Evolutionary conservation across 2,797 vertebrate genomes (phyloP).

Genomic region (Poliocrania exsul): DNA sequence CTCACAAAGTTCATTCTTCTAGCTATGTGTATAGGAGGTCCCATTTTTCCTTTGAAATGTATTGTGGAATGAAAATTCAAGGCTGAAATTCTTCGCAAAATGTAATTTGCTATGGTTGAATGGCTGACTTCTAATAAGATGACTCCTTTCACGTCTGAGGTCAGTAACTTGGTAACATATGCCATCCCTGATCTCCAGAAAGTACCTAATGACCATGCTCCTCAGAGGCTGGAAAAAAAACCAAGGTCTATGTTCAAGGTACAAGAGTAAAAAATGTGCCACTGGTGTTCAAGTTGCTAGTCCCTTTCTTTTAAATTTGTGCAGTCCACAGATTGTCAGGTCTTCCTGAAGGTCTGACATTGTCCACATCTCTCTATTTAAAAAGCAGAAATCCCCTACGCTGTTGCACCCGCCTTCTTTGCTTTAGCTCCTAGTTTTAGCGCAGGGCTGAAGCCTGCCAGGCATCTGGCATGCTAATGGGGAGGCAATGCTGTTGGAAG

Average conservation of each 20-base stretch:
- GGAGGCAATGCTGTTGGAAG: not conserved
- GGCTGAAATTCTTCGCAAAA: slow-evolving; percentile 10
- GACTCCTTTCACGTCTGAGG: not conserved
- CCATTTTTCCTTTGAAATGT: not conserved
- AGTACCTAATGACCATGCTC: not conserved
- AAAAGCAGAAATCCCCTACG: not conserved
- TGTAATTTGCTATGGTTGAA: not conserved
- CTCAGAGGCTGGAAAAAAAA: not conserved
- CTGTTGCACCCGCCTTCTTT: not conserved
- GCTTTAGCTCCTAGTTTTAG: not conserved
- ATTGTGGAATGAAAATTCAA: slow-evolving; percentile 9
- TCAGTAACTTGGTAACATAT: not conserved
- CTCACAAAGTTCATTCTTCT: not conserved
- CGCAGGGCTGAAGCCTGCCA: not conserved
- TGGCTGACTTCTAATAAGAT: not conserved
- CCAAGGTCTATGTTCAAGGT: not conserved
- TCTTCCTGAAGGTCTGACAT: not conserved
- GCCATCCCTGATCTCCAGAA: not conserved
- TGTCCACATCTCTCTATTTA: not conserved
- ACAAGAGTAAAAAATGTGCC: not conserved
- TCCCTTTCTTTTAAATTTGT: not conserved
- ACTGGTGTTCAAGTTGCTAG: not conserved
- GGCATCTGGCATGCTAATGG: not conserved
- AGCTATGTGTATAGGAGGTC: not conserved
- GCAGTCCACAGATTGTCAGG: not conserved